phyloP scores from a whole-genome alignment of 53 echinoderm and acorn worm genomes.

The Mesocentrotus franciscanus region DNA sequence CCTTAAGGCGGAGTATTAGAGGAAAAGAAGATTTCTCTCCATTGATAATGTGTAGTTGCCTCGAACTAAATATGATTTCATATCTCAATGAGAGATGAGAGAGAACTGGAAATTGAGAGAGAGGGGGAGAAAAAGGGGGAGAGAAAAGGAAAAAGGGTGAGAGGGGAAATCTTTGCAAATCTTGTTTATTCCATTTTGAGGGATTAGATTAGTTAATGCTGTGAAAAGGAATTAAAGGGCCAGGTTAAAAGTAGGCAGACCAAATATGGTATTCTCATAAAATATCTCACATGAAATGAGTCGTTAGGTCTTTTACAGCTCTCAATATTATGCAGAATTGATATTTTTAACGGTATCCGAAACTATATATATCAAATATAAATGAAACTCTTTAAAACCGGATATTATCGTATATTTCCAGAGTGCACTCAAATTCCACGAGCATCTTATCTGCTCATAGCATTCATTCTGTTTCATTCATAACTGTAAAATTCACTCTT shows the following conservation, averaged over 20 bases:
- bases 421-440: too few relatives aligned
- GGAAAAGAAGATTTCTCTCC: neutral
- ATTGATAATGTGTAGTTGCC: constrained; percentile 48
- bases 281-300: neutral
- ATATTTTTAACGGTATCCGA: too few relatives aligned
- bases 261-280: neutral
- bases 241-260: neutral
- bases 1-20: constrained; percentile 35
- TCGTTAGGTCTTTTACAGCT: neutral
- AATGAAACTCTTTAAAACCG: too few relatives aligned
- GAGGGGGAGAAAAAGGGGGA: neutral
- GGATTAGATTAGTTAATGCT: constrained; percentile 46
- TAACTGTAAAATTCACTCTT: too few relatives aligned
- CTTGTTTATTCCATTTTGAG: constrained; percentile 9
- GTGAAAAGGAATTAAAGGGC: constrained; percentile 27
- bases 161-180: constrained; percentile 8
- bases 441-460: too few relatives aligned
- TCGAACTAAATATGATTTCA: constrained; percentile 42
- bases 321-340: too few relatives aligned
- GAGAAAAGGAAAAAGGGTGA: neutral
- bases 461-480: too few relatives aligned
- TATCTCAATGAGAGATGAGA: neutral
- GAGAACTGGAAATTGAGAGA: neutral
- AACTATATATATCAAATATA: too few relatives aligned
- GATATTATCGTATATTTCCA: too few relatives aligned